Base-by-base conservation (phyloP, 2,888 invertebrate species). In the Cyaniris semiargus region DNA sequence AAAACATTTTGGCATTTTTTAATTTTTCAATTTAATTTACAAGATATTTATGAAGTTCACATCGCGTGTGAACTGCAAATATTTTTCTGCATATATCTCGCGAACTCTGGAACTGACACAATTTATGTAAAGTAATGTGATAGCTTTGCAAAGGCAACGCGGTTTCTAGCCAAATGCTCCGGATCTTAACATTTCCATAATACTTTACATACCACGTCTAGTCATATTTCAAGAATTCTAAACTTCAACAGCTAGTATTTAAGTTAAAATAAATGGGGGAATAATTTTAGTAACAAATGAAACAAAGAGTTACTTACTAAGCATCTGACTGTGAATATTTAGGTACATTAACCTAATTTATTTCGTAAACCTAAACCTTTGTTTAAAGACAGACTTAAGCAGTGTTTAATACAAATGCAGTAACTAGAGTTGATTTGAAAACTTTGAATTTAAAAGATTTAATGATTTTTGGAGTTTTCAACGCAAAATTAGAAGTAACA, bases 61-160 rank as follows among this genome's bases (percentile, higher is more conserved):
- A n/a, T n/a, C 66, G 60, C 60, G 23, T 27, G 60, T 23, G 60
- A 66, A 66, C 23, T 66, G 66, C 66, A 66, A 66, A 66, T 66
- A 66, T 66, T 66, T 27, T 66, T 66, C 27, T 15, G 27, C 66
- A 18, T 18, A 31, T 66, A 66, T 27, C 66, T 27, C 5, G 10
- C 66, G 13, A 66, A 66, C 66, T 66, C n/a, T 77, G 76, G 58
- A 58, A 79, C 31, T 77, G 76, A 77, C 74, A 77, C 77, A 82
- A 72, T 72, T 72, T 72, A 72, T 72, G 72, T 38, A 72, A 72
- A 72, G 44, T 44, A 72, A 21, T 44, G 72, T 72, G 72, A 72
- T 27, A 48, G 48, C 74, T 48, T 23, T 53, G 48, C 74, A 23
- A 74, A 74, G 74, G 27, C 44, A 72, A 72, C 44, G 23, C 72